phyloP scores from a whole-genome alignment of 2,113 vertebrate genomes.

The Agelaius phoeniceus region DNA sequence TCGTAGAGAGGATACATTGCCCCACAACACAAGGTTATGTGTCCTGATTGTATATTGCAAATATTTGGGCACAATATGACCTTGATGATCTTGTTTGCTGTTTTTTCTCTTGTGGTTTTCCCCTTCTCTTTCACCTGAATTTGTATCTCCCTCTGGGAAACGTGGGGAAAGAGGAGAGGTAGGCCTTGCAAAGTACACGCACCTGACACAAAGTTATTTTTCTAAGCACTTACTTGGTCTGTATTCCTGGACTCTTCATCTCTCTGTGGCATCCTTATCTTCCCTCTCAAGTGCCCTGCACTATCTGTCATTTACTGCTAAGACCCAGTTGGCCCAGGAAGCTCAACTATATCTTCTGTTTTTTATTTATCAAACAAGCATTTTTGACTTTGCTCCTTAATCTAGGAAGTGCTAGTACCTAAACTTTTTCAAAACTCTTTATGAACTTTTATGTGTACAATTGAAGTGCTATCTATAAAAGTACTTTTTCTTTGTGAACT shows the following conservation, averaged over 20 bases:
- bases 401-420: not conserved
- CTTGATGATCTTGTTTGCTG: not conserved
- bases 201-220: not conserved
- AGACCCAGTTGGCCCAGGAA: not conserved
- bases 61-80: not conserved
- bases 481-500: not conserved
- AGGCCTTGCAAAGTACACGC: not conserved
- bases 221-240: not conserved
- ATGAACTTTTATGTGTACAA: not conserved
- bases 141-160: not conserved
- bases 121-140: not conserved
- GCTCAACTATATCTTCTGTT: not conserved
- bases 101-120: not conserved
- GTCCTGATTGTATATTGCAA: not conserved
- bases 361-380: not conserved
- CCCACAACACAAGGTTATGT: not conserved
- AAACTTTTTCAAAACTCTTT: not conserved
- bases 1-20: not conserved
- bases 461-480: not conserved
- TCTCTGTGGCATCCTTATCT: not conserved
- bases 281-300: not conserved
- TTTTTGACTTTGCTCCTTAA: not conserved
- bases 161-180: fast-evolving
- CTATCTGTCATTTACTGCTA: not conserved
- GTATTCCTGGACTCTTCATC: not conserved